phyloP scores from a whole-genome alignment of 2,113 vertebrate genomes.

The Ursus arctos region DNA sequence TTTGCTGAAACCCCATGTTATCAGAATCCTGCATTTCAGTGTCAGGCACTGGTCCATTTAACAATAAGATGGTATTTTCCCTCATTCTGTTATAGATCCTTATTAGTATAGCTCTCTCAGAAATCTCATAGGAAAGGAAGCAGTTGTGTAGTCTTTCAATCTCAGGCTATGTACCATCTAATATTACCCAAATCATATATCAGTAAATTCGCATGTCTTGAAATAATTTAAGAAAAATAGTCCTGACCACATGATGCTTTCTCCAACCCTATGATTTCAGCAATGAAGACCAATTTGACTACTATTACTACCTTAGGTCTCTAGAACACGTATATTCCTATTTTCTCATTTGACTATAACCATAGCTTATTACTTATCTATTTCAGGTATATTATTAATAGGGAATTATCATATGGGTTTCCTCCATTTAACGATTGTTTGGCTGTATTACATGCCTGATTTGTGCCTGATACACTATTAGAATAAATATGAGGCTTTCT shows the following conservation, averaged over 20 bases:
- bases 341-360: background rate
- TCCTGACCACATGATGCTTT: background rate
- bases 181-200: background rate
- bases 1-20: background rate
- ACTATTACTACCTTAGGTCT: background rate
- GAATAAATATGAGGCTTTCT: background rate
- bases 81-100: background rate
- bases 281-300: background rate
- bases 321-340: background rate
- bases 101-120: background rate
- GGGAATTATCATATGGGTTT: background rate
- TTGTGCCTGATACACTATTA: background rate
- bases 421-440: background rate
- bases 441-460: background rate
- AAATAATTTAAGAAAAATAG: background rate
- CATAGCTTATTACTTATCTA: background rate
- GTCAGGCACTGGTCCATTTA: background rate
- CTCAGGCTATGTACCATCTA: background rate
- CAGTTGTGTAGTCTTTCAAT: background rate
- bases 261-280: background rate
- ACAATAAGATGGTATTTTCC: background rate
- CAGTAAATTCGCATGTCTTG: background rate
- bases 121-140: background rate
- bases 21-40: background rate
- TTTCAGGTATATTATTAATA: background rate